These are phyloP conservation scores for Choristoneura rosaceana DNA, from an alignment of 2,888 invertebrate species.

Conservation along the genomic window DNA sequence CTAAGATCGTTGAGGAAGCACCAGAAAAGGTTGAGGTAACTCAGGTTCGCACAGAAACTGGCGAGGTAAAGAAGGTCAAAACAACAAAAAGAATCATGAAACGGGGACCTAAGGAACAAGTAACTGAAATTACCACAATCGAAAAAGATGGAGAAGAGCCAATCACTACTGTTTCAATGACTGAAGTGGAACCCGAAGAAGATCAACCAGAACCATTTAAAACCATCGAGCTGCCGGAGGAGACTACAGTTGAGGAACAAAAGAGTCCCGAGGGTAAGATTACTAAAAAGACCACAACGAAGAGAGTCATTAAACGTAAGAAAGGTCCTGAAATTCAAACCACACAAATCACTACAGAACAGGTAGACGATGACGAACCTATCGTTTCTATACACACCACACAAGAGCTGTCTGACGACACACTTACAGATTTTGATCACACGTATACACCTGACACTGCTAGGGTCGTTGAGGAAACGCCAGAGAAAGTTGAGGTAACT, in stretches of 20 bases:
- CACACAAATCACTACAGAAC: constrained; percentile 52
- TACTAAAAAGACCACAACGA: background rate
- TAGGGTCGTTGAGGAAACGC: background rate
- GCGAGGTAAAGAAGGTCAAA: constrained; percentile 61
- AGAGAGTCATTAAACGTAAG: constrained; percentile 40
- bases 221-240: background rate
- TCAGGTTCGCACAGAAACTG: constrained; percentile 66
- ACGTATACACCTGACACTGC: background rate
- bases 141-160: constrained; percentile 68
- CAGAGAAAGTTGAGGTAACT: background rate
- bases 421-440: background rate
- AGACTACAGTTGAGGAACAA: background rate
- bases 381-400: background rate
- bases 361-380: constrained; percentile 33
- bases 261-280: background rate
- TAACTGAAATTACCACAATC: constrained; percentile 75
- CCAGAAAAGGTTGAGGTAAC: constrained; percentile 66
- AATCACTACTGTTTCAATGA: constrained; percentile 58
- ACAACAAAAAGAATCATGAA: constrained; percentile 76
- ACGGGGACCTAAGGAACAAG: constrained; percentile 72
- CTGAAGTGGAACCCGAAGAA: constrained; percentile 56
- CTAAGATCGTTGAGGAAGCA: constrained; percentile 57
- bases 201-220: constrained; percentile 53
- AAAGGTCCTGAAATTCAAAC: constrained; percentile 61
- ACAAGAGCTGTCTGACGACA: background rate